Conservation (phyloP, 2,797 vertebrate species). For the Smutsia temminckii region DNA sequence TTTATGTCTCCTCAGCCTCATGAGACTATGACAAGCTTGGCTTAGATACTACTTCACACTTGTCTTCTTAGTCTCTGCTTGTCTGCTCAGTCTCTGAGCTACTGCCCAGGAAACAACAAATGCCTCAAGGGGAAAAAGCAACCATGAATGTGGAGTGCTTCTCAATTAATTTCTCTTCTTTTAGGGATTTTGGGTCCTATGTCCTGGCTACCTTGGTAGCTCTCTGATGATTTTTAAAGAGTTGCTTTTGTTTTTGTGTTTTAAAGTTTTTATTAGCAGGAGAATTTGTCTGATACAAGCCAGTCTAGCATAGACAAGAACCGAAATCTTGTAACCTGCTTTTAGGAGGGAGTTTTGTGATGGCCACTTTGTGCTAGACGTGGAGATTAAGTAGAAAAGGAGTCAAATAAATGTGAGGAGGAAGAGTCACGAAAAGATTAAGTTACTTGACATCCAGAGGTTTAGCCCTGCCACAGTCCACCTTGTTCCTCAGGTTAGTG, state of each 20-base stretch:
- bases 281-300: slow-evolving; percentile 12
- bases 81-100: not conserved
- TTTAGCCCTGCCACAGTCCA: not conserved
- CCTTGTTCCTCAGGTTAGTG: not conserved
- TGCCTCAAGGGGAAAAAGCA: not conserved
- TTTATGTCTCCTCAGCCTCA: not conserved
- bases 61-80: not conserved
- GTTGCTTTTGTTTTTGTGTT: not conserved
- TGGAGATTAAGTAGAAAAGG: slow-evolving; percentile 35
- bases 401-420: slow-evolving; percentile 34
- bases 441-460: slow-evolving; percentile 29
- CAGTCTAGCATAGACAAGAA: not conserved
- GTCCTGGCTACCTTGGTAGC: slow-evolving; percentile 27
- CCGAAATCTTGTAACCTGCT: slow-evolving; percentile 30
- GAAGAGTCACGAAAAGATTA: slow-evolving; percentile 25
- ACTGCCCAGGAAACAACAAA: not conserved
- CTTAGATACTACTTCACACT: not conserved
- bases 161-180: slow-evolving; percentile 2
- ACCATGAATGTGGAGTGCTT: not conserved
- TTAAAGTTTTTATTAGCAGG: not conserved
- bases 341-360: slow-evolving; percentile 41
- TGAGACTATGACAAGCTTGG: not conserved
- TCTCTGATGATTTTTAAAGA: slow-evolving; percentile 14
- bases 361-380: slow-evolving; percentile 1
- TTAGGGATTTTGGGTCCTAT: not conserved